These are phyloP conservation scores for Euzophera pinguis DNA, from an alignment of 2,888 invertebrate species.

Conservation along the genomic window DNA sequence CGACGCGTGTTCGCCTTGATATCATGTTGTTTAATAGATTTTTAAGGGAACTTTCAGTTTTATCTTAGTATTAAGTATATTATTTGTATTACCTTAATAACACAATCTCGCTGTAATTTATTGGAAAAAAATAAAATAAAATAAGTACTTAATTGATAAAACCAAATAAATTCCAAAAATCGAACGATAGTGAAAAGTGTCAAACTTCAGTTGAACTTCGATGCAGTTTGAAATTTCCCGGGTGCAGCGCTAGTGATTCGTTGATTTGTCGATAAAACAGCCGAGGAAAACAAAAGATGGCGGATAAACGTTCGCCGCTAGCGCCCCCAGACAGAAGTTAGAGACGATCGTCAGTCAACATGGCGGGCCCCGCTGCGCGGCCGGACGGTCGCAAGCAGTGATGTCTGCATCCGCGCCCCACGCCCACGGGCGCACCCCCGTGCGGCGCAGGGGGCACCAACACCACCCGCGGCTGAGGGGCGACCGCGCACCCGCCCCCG, in stretches of 20 bases:
- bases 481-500: conserved; percentile 76
- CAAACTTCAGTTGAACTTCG: background rate
- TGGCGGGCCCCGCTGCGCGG: conserved; percentile 81
- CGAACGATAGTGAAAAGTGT: background rate
- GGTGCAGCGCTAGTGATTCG: conserved; percentile 34
- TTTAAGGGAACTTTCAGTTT: background rate
- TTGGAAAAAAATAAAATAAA: background rate
- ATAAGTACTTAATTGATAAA: background rate
- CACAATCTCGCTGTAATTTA: no score
- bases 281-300: conserved; percentile 55
- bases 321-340: conserved; percentile 53
- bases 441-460: conserved; percentile 85
- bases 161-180: background rate
- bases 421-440: conserved; percentile 80
- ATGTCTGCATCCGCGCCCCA: conserved; percentile 81
- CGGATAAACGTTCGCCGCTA: conserved; percentile 49
- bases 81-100: no score
- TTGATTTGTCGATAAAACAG: conserved; percentile 62
- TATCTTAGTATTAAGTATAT: no score
- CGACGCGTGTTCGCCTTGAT: conserved; percentile 24
- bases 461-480: conserved; percentile 86
- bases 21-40: background rate
- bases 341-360: conserved; percentile 72
- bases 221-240: conserved; percentile 42
- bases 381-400: conserved; percentile 63